Evolutionary conservation across 1,140 invertebrate genomes (phyloP).

Genomic region (Drosophila lacertosa): DNA sequence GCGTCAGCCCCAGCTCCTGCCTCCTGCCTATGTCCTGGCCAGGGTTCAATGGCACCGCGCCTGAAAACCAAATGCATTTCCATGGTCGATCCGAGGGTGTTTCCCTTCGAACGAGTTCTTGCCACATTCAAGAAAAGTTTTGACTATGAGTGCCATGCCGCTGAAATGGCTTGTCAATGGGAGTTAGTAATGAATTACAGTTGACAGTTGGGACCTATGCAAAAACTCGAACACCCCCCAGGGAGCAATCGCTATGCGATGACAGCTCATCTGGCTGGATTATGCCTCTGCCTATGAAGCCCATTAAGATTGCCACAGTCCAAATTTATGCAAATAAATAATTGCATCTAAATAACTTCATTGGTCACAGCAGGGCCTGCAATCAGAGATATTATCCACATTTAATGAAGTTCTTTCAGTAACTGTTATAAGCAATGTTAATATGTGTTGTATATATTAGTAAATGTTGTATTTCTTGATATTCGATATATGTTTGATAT

Average conservation of each 20-base stretch:
- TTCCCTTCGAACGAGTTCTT: not conserved
- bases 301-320: slow-evolving; percentile 41
- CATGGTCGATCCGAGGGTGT: slow-evolving; percentile 1
- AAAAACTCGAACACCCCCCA: slow-evolving; percentile 24
- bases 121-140: not conserved
- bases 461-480: too few relatives aligned
- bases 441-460: too few relatives aligned
- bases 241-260: slow-evolving; percentile 21
- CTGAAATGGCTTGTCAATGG: slow-evolving; percentile 38
- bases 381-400: not conserved
- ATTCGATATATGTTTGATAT: not conserved
- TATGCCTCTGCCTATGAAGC: slow-evolving; percentile 51
- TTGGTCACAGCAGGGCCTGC: not conserved
- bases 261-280: slow-evolving; percentile 25
- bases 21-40: not conserved
- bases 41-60: slow-evolving; percentile 33
- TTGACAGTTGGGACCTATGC: slow-evolving; percentile 39
- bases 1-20: not conserved
- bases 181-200: slow-evolving; percentile 58
- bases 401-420: not conserved
- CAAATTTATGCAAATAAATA: slow-evolving; percentile 57
- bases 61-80: slow-evolving; percentile 59
- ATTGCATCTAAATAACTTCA: slow-evolving; percentile 56
- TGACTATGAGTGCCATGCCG: not conserved
- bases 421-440: not conserved